A percentile compares a stretch with the other conserved stretches of the same genome.
These are phyloP conservation scores for Botrylloides violaceus DNA, from an alignment of 23 tunicate genomes.

Conservation along the genomic window DNA sequence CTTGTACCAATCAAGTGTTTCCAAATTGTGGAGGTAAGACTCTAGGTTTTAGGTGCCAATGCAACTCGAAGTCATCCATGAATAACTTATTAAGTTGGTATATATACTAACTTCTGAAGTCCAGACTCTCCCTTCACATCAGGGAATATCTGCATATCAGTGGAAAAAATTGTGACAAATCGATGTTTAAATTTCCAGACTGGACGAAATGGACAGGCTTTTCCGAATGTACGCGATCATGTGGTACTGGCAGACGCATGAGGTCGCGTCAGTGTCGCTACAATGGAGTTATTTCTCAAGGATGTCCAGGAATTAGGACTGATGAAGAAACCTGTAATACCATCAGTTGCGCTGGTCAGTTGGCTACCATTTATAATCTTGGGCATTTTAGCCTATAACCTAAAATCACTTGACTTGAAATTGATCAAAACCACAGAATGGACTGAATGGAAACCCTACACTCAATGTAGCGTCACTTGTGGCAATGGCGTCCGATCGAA, in stretches of 20 bases:
- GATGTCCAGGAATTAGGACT: not conserved
- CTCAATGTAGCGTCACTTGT: slow-evolving; percentile 39
- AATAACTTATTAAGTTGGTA: no score
- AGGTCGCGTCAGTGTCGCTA: not conserved
- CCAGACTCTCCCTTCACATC: no score
- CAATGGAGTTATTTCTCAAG: not conserved
- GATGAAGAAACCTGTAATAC: slow-evolving; percentile 6
- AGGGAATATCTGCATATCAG: no score
- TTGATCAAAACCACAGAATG: slow-evolving; percentile 1
- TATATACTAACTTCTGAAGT: no score
- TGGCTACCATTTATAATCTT: not conserved
- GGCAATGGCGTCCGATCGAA: slow-evolving; percentile 45
- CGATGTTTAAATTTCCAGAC: not conserved
- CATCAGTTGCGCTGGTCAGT: slow-evolving; percentile 6
- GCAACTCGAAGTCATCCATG: no score
- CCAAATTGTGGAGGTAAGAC: slow-evolving; percentile 25
- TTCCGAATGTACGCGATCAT: slow-evolving; percentile 4
- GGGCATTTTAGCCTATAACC: not conserved
- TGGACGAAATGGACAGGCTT: slow-evolving; percentile 22
- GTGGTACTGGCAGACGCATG: slow-evolving; percentile 6
- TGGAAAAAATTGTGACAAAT: no score
- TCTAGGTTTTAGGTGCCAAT: no score
- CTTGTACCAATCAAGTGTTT: not conserved
- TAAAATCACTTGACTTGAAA: not conserved
- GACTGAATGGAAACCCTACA: slow-evolving; percentile 27